Base-by-base conservation (phyloP, 2,888 invertebrate species). In the Nomada flava region DNA sequence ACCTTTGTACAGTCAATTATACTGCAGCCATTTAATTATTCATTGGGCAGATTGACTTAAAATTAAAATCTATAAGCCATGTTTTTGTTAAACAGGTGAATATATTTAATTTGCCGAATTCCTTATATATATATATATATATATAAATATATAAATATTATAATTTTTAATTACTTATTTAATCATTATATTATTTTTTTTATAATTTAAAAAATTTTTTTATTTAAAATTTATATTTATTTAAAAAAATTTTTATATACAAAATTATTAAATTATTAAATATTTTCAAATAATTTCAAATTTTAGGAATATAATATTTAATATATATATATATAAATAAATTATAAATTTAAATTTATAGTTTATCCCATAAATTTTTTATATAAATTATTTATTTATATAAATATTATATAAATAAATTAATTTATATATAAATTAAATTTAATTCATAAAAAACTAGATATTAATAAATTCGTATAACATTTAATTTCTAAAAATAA, bases 1-100 rank as follows among this genome's bases (percentile, higher is more conserved):
- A 96, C 96, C 96, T 96, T 96, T 95, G 96, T 95, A 96, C 96
- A 95, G 96, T 96, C 95, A 96, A 95, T 55, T 92, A 95, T 96
- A 96, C 96, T 95, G 96, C 96, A 95, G 96, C 96, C 95, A 95
- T 97, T 97, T 97, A 94, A 96, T 96, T 85, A 87, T 77, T 96
- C 96, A 97, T 95, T 95, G 96, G 95, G 96, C 96, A 97, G 96
- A 94, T 94, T 94, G 94, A 96, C 95, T 94, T 96, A 95, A 95
- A 94, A 96, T 95, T 94, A 94, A 94, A 86, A 87, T 88, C 95
- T 94, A 95, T 95, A 96, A 95, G 95, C 95, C 95, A 96, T 96
- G 96, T 96, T 96, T 96, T 96, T 96, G 95, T 94, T 96, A 96
- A 75, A 57, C 69, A 69, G 69, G 44, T 69, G 69, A 59, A 69